Base-by-base conservation (phyloP, 2,113 vertebrate species). In the Marmota monax region DNA sequence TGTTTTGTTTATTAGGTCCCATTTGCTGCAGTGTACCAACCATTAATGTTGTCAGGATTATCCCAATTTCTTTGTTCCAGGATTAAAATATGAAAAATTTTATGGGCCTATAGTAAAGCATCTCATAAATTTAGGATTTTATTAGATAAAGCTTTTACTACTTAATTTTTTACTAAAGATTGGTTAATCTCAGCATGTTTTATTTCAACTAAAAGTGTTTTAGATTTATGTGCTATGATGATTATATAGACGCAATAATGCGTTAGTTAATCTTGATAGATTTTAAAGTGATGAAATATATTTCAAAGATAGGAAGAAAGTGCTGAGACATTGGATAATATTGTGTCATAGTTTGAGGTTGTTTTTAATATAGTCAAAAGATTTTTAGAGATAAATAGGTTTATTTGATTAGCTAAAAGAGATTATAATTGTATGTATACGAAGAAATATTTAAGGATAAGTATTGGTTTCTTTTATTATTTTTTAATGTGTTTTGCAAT, bases 361-460 rank as follows among this genome's bases (percentile, higher is more conserved):
- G n/a, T 92, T 96, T 95, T 94, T 79, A 80, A 92, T 84, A 5
- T 84, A 87, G 61, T 89, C 63, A 84, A 70, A 88, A 95, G 51
- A 37, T 80, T 85, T 95, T 83, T 58, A 92, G 82, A 34, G 39
- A 56, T 89, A 12, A 92, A 84, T 95, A 73, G 25, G 65, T 76
- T 91, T 92, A 86, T 56, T 88, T 97, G 78, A 56, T 88, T 94
- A 92, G 37, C 34, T 85, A 77, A 88, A 58, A 32, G 42, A 65
- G 77, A 45, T 73, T 87, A 45, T 45, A 45, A 8, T 82, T 29
- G 10, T 58, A 76, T 27, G 5, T 84, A 51, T 8, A 27, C 79
- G 13, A 90, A 96, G 16, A 93, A 45, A 88, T 89, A 77, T 37
- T 86, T 85, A 88, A 56, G 70, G 72, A 72, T 85, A 78, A 74